Evolutionary conservation across 2,797 vertebrate genomes (phyloP).

Genomic region (Pelodytes ibericus): DNA sequence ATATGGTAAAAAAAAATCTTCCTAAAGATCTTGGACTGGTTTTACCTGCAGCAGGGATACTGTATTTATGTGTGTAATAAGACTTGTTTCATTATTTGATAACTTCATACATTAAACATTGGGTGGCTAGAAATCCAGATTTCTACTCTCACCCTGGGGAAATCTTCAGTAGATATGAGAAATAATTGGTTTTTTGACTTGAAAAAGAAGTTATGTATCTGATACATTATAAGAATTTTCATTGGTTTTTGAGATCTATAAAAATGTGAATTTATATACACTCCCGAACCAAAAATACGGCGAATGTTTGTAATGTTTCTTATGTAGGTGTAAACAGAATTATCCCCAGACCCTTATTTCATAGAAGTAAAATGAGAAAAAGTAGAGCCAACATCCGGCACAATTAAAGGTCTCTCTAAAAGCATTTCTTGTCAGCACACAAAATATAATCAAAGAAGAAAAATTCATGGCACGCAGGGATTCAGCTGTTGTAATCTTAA

Average conservation of each 20-base stretch:
- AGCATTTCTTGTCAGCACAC: not conserved
- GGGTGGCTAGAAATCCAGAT: constrained; percentile 31
- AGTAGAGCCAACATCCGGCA: not conserved
- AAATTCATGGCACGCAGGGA: not conserved
- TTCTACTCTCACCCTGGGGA: constrained; percentile 30
- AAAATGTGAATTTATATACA: not conserved
- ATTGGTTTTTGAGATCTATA: constrained; percentile 22
- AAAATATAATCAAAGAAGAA: constrained; percentile 1
- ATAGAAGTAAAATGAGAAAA: not conserved
- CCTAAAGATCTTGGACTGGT: not conserved
- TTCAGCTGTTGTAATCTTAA: not conserved
- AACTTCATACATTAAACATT: constrained; percentile 49
- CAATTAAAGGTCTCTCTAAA: constrained; percentile 9
- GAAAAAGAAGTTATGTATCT: constrained; percentile 47
- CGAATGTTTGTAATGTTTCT: constrained; percentile 1
- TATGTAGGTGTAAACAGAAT: not conserved
- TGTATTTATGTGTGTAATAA: constrained; percentile 43
- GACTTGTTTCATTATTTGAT: constrained; percentile 34
- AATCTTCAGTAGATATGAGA: constrained; percentile 45
- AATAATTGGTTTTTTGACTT: constrained; percentile 53
- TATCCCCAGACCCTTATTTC: not conserved
- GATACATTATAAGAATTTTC: constrained; percentile 19
- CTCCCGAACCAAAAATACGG: not conserved
- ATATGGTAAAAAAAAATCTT: constrained; percentile 1
- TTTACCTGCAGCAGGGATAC: constrained; percentile 24